Conservation (phyloP, 2,797 vertebrate species). For the Calcarius lapponicus region DNA sequence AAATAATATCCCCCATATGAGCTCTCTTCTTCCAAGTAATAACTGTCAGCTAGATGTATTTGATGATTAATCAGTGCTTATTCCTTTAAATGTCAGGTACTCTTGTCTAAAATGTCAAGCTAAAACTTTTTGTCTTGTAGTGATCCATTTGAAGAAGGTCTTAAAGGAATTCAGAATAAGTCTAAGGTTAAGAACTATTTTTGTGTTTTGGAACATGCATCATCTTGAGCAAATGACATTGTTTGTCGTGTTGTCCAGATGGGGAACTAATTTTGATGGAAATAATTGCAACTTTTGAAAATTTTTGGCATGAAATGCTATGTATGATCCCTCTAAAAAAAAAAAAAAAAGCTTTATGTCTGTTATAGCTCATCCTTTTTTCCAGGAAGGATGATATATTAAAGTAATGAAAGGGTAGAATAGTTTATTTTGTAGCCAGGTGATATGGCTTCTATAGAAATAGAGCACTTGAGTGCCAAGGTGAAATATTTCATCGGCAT, state of each 20-base stretch:
- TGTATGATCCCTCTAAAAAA: neutral
- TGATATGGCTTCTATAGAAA: neutral
- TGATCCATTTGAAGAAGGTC: neutral
- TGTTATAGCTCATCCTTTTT: neutral
- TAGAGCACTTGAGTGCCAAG: neutral
- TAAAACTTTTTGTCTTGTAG: neutral
- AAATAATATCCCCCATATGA: neutral
- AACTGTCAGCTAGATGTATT: constrained; percentile 14
- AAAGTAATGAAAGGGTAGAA: neutral
- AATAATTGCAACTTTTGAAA: neutral
- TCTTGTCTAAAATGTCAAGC: constrained; percentile 43
- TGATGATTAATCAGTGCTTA: constrained; percentile 28
- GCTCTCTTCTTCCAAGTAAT: neutral
- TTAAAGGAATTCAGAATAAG: neutral
- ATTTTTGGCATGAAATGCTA: neutral
- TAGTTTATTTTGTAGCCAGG: neutral
- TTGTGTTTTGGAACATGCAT: neutral
- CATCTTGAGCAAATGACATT: neutral
- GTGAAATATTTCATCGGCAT: neutral
- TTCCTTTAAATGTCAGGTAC: constrained; percentile 47
- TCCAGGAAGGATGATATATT: neutral
- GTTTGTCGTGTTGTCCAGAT: neutral
- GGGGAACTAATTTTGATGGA: neutral
- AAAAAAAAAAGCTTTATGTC: neutral
- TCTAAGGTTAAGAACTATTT: neutral